Percentiles rank a stretch among this genome's conserved stretches.
Evolutionary conservation across 2,888 invertebrate genomes (phyloP).

Genomic region (Fragum sueziense): DNA sequence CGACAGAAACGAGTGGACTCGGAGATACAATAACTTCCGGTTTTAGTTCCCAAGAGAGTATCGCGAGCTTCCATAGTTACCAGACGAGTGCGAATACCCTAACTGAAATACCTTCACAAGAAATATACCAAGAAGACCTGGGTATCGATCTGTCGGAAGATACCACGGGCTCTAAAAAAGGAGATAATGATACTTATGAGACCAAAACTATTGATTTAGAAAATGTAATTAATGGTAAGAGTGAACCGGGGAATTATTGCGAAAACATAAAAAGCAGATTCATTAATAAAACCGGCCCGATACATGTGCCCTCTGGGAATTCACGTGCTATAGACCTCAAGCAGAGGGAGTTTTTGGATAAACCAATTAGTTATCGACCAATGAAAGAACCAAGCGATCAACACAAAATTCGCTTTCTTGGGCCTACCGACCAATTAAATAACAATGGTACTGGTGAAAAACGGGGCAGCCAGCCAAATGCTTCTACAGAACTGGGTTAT

Average conservation of each 20-base stretch:
- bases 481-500: conserved; percentile 25
- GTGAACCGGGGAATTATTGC: conserved; percentile 33
- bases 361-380: conserved; percentile 28
- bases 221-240: conserved; percentile 48
- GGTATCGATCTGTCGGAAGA: conserved; percentile 58
- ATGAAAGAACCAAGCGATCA: conserved; percentile 29
- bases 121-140: conserved; percentile 40
- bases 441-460: conserved; percentile 16
- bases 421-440: conserved; percentile 36
- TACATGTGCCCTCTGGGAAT: conserved; percentile 4
- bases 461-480: conserved; percentile 7
- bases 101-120: not conserved
- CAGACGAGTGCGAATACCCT: conserved; percentile 24
- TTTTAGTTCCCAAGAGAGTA: conserved; percentile 76
- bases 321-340: not conserved
- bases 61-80: conserved; percentile 65
- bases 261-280: conserved; percentile 26
- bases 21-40: conserved; percentile 76
- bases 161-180: conserved; percentile 36
- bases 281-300: conserved; percentile 21
- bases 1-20: conserved; percentile 77
- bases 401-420: conserved; percentile 29
- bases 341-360: conserved; percentile 18
- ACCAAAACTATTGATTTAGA: conserved; percentile 50
- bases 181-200: conserved; percentile 51